Evolutionary conservation across 2,113 vertebrate species (phyloP).

Genomic region (Chionomys nivalis): DNA sequence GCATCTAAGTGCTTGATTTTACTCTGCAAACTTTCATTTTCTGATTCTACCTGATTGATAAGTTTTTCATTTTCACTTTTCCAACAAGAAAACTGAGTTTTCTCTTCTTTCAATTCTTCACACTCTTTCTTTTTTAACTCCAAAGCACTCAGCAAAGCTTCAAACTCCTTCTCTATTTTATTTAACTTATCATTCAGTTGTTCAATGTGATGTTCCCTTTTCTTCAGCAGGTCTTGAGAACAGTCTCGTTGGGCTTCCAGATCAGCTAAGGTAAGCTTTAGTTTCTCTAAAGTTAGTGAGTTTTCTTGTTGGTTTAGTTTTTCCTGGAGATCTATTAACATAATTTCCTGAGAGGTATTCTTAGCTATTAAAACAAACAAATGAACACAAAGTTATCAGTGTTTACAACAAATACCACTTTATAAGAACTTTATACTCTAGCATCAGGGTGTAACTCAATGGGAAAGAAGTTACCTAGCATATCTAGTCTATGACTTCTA

Average conservation of each 20-base stretch:
- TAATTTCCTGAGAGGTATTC: slow-evolving; percentile 84
- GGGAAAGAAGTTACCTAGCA: not conserved
- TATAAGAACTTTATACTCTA: not conserved
- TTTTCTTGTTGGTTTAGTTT: slow-evolving; percentile 88
- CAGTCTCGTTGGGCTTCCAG: slow-evolving; percentile 88
- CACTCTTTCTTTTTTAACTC: slow-evolving; percentile 86
- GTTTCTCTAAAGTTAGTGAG: slow-evolving; percentile 84
- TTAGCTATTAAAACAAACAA: slow-evolving; percentile 85
- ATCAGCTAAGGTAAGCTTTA: slow-evolving; percentile 87
- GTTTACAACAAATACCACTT: slow-evolving; percentile 10
- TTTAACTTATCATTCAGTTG: slow-evolving; percentile 85
- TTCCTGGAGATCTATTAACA: slow-evolving; percentile 88
- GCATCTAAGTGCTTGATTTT: slow-evolving; percentile 87
- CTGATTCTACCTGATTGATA: slow-evolving; percentile 84
- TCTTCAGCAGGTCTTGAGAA: slow-evolving; percentile 87
- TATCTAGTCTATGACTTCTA: not conserved
- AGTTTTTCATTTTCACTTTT: slow-evolving; percentile 89
- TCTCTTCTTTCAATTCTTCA: slow-evolving; percentile 86
- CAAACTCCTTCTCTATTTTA: slow-evolving; percentile 84
- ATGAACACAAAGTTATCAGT: not conserved
- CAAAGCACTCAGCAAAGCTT: slow-evolving; percentile 85
- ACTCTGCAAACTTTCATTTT: slow-evolving; percentile 86
- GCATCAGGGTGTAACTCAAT: not conserved
- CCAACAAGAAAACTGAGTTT: slow-evolving; percentile 86
- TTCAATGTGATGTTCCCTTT: slow-evolving; percentile 88